A percentile compares a stretch with the other conserved stretches of the same genome.
Conservation (phyloP, 2,113 vertebrate genomes). For the Gymnorhina tibicen region DNA sequence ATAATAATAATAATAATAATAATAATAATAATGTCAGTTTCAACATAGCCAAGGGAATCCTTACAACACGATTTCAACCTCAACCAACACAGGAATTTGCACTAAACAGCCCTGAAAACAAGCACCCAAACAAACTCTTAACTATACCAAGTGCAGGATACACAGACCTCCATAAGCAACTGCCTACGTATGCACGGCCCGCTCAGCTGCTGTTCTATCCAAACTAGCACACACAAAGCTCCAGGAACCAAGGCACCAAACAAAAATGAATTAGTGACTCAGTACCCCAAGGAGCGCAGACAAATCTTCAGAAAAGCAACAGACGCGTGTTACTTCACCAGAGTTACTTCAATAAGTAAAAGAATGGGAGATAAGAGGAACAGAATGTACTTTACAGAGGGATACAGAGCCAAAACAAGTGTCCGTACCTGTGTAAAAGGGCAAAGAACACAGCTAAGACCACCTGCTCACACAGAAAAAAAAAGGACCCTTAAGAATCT, state of each 20-base stretch:
- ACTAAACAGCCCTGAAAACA: neutral
- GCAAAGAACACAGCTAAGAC: neutral
- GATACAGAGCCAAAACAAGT: rapidly evolving
- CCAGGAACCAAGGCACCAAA: neutral
- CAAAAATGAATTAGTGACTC: rapidly evolving
- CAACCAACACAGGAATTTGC: rapidly evolving
- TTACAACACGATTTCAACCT: neutral
- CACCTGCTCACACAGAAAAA: neutral
- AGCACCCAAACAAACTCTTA: neutral
- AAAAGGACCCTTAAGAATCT: rapidly evolving
- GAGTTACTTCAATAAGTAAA: rapidly evolving
- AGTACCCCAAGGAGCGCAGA: neutral
- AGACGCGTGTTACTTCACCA: rapidly evolving
- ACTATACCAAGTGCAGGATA: rapidly evolving
- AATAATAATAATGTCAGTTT: neutral
- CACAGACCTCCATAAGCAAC: rapidly evolving
- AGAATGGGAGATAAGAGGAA: rapidly evolving
- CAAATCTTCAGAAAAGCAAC: rapidly evolving
- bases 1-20: rapidly evolving
- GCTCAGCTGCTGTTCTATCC: neutral
- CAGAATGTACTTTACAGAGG: rapidly evolving
- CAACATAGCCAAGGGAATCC: neutral
- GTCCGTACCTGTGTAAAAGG: rapidly evolving
- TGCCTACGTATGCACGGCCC: rapidly evolving
- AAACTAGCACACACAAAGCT: neutral